Conservation (phyloP, 2,113 vertebrate species). For the Serinus canaria region DNA sequence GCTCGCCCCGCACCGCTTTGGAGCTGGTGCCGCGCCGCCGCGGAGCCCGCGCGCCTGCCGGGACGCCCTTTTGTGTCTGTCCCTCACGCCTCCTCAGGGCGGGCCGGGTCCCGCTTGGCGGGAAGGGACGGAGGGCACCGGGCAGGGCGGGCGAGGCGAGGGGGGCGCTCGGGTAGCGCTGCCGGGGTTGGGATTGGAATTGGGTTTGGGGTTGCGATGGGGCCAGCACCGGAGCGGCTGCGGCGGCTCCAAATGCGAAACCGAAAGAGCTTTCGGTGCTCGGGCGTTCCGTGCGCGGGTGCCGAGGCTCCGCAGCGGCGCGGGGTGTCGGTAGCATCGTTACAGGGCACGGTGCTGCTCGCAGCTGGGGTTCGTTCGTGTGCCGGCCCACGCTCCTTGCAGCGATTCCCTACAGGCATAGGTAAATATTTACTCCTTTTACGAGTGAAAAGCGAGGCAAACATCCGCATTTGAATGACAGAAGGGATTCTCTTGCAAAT, state of each 20-base stretch:
- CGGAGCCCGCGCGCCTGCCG: rapidly evolving
- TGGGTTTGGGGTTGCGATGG: not conserved
- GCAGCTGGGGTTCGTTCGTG: rapidly evolving
- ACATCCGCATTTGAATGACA: rapidly evolving
- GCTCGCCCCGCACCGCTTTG: too few relatives aligned
- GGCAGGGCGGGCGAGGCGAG: not conserved
- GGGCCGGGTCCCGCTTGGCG: not conserved
- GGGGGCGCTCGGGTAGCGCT: not conserved
- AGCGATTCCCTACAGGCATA: rapidly evolving
- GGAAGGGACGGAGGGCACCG: not conserved
- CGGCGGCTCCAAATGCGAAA: not conserved
- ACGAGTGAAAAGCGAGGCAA: rapidly evolving
- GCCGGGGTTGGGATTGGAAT: rapidly evolving
- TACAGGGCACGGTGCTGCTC: rapidly evolving
- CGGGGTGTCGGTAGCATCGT: rapidly evolving
- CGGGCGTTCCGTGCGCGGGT: rapidly evolving
- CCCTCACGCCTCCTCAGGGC: not conserved
- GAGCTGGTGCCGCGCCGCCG: not conserved
- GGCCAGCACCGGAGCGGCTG: not conserved
- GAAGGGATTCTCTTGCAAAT: not conserved
- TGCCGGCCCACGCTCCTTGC: rapidly evolving
- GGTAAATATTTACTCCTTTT: not conserved
- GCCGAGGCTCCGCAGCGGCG: rapidly evolving
- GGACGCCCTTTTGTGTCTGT: not conserved
- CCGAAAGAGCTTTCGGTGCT: not conserved